These are phyloP conservation scores for Phaetusa simplex DNA, from an alignment of 2,113 vertebrate genomes.

Conservation along the genomic window DNA sequence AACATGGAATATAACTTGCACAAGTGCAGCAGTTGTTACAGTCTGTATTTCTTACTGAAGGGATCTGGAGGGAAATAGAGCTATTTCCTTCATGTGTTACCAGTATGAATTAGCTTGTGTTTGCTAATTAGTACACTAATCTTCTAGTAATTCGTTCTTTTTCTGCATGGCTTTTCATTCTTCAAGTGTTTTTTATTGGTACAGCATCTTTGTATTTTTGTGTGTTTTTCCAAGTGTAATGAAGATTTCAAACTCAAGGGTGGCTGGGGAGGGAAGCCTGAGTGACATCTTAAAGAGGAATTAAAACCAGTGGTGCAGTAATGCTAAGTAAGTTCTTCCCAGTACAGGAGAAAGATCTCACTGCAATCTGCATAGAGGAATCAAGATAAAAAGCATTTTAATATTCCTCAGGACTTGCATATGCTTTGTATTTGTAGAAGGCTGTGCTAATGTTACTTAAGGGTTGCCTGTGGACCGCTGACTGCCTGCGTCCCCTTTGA, in stretches of 20 bases:
- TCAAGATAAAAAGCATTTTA: not conserved
- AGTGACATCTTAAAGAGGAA: not conserved
- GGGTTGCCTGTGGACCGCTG: not conserved
- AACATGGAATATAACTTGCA: not conserved
- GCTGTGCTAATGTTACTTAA: not conserved
- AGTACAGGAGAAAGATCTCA: not conserved
- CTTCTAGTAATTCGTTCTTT: not conserved
- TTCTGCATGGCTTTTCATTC: not conserved
- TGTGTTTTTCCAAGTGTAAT: not conserved
- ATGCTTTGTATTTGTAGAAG: not conserved
- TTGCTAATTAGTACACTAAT: not conserved
- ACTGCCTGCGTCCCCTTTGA: not conserved
- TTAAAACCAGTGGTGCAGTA: not conserved
- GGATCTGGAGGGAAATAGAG: not conserved
- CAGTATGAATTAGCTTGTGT: not conserved
- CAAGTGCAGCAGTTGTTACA: not conserved
- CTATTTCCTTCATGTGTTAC: not conserved
- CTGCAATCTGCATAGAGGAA: not conserved
- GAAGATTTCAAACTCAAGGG: not conserved
- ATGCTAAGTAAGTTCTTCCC: not conserved
- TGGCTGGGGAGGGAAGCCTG: fast-evolving
- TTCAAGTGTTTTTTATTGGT: not conserved
- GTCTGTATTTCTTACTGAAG: not conserved
- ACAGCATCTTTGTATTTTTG: not conserved
- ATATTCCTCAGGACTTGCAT: not conserved